Evolutionary conservation across 1,140 invertebrate species (phyloP).

Genomic region (Lethocerus indicus): DNA sequence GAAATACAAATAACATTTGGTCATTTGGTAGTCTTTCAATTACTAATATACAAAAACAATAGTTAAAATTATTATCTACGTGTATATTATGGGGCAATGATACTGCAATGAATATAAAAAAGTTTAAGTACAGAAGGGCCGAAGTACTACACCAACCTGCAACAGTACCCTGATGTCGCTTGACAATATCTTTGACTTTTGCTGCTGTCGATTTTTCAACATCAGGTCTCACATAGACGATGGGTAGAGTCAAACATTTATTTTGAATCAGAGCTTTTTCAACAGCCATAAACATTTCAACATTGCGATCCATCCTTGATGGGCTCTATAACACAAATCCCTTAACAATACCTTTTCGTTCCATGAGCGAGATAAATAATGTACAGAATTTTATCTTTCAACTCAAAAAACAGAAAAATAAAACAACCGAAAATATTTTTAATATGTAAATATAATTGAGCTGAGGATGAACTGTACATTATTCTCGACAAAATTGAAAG

Average conservation of each 20-base stretch:
- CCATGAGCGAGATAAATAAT: not conserved
- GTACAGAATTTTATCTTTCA: not conserved
- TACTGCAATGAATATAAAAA: no score
- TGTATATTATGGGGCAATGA: no score
- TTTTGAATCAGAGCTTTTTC: slow-evolving; percentile 70
- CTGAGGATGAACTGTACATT: no score
- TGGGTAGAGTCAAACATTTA: slow-evolving; percentile 60
- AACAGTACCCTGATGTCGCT: slow-evolving; percentile 65
- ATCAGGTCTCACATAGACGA: slow-evolving; percentile 65
- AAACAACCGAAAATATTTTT: not conserved
- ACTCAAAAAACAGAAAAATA: not conserved
- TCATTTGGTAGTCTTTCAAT: no score
- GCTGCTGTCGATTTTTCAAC: slow-evolving; percentile 65
- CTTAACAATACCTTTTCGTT: not conserved
- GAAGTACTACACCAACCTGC: slow-evolving; percentile 22
- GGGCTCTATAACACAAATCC: slow-evolving; percentile 41
- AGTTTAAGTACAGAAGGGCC: no score
- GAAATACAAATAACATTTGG: slow-evolving; percentile 19
- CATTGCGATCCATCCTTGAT: slow-evolving; percentile 75
- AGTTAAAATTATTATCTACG: no score
- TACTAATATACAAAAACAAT: no score
- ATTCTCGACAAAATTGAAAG: no score
- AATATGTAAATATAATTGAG: not conserved
- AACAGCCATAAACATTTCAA: slow-evolving; percentile 87
- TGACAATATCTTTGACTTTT: slow-evolving; percentile 78